Percentiles rank a stretch among this genome's conserved stretches.
Evolutionary conservation across 2,888 invertebrate species (phyloP).

Genomic region (Stenchaetothrips biformis): DNA sequence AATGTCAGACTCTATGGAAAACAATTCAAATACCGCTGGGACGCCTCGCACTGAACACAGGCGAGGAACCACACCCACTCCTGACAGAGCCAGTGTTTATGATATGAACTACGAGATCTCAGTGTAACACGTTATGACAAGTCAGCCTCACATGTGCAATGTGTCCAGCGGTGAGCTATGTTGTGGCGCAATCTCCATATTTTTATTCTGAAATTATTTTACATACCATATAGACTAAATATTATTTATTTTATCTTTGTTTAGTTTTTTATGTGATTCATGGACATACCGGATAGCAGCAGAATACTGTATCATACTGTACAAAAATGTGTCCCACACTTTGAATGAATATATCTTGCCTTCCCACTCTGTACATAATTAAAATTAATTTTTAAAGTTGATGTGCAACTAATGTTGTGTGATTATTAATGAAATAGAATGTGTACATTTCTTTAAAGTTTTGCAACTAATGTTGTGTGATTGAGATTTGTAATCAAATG

Average conservation of each 20-base stretch:
- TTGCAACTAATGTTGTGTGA: constrained; percentile 23
- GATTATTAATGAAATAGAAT: constrained; percentile 1
- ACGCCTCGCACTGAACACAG: constrained; percentile 50
- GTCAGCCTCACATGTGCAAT: constrained; percentile 33
- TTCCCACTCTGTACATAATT: constrained; percentile 21
- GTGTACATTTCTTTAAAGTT: constrained; percentile 5
- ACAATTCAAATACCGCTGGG: neutral
- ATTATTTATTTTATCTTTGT: constrained; percentile 24
- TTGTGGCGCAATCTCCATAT: constrained; percentile 18
- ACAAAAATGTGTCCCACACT: constrained; percentile 13
- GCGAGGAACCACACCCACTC: constrained; percentile 57
- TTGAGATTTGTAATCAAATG: constrained; percentile 21
- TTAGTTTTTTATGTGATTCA: constrained; percentile 25
- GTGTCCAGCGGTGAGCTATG: constrained; percentile 5
- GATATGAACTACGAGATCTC: constrained; percentile 95
- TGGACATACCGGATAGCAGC: constrained; percentile 13
- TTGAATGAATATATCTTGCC: constrained; percentile 19
- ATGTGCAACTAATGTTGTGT: constrained; percentile 23
- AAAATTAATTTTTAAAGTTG: constrained; percentile 1
- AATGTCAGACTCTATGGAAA: constrained; percentile 81
- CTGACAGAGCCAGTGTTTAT: constrained; percentile 84
- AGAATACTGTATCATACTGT: constrained; percentile 11
- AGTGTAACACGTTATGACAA: constrained; percentile 55
- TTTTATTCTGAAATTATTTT: constrained; percentile 25
- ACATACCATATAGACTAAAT: constrained; percentile 25